phyloP scores from a whole-genome alignment of 2,888 invertebrate species.

The Ramazzottius varieornatus region DNA sequence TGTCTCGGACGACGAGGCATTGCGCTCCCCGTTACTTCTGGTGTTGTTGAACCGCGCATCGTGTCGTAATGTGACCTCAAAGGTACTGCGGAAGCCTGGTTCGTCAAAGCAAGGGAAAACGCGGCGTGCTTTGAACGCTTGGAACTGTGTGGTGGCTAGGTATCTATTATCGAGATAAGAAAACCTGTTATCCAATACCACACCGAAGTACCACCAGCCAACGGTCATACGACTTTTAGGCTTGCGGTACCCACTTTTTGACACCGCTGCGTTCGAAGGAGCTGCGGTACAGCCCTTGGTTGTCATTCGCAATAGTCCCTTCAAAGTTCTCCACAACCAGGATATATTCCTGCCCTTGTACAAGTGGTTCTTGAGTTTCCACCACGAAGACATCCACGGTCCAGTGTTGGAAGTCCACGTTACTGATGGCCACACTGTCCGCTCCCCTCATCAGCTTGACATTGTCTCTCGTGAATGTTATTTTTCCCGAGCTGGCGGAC shows the following conservation, averaged over 20 bases:
- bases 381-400: too few species aligned
- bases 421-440: too few species aligned
- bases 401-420: too few species aligned
- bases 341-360: not conserved
- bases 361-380: too few species aligned
- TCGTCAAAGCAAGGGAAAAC: not conserved
- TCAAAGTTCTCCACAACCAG: not conserved
- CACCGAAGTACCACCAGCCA: not conserved
- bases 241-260: too few species aligned
- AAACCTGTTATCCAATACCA: too few species aligned
- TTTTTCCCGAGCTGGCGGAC: too few species aligned
- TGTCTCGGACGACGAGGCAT: not conserved
- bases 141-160: not conserved
- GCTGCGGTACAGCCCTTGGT: not conserved
- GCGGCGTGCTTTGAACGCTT: not conserved
- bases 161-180: too few species aligned
- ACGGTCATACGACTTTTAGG: too few species aligned
- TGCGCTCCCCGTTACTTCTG: not conserved
- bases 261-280: not conserved
- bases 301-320: not conserved
- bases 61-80: not conserved
- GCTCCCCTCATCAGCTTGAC: too few species aligned
- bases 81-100: not conserved
- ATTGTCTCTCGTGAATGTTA: too few species aligned
- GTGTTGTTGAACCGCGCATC: not conserved